phyloP scores from a whole-genome alignment of 2,888 invertebrate species.

The Pristionchus arcanus region DNA sequence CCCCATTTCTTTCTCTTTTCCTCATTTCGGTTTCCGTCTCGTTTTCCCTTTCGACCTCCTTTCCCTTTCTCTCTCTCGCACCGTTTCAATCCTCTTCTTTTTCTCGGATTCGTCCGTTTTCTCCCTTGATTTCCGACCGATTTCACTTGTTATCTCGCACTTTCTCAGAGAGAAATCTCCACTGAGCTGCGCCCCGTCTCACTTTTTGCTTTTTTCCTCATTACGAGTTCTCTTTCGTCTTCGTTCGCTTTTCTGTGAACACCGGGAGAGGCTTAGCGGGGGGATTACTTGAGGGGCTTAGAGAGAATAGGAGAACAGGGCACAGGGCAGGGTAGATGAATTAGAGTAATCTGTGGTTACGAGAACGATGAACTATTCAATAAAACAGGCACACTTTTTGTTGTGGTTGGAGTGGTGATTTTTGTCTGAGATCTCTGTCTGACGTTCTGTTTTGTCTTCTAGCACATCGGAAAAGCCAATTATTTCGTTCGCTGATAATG shows the following conservation, averaged over 20 bases:
- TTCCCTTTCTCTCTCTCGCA: background rate
- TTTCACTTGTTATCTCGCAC: conserved; percentile 45
- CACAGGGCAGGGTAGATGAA: background rate
- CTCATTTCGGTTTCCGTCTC: conserved; percentile 2
- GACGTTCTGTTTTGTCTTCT: no score
- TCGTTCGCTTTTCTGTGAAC: conserved; percentile 32
- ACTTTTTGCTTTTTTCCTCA: background rate
- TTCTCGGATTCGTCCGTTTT: conserved; percentile 1
- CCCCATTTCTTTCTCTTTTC: background rate
- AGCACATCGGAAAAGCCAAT: no score
- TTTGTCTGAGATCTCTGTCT: background rate
- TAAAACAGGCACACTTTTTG: background rate
- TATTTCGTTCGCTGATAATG: no score
- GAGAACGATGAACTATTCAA: background rate
- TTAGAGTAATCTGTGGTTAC: background rate
- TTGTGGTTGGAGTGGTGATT: background rate
- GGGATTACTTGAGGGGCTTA: conserved; percentile 5
- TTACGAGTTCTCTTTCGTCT: conserved; percentile 3
- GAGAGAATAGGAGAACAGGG: background rate
- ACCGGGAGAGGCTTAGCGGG: conserved; percentile 8
- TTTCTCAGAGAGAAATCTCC: background rate
- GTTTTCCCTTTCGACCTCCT: background rate
- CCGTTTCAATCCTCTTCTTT: conserved; percentile 11
- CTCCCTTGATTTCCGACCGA: conserved; percentile 11
- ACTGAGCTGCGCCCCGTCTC: background rate